Percentiles rank a stretch among this genome's conserved stretches.
These are phyloP conservation scores for Trichopoda pennipes DNA, from an alignment of 2,888 invertebrate genomes.

Conservation along the genomic window DNA sequence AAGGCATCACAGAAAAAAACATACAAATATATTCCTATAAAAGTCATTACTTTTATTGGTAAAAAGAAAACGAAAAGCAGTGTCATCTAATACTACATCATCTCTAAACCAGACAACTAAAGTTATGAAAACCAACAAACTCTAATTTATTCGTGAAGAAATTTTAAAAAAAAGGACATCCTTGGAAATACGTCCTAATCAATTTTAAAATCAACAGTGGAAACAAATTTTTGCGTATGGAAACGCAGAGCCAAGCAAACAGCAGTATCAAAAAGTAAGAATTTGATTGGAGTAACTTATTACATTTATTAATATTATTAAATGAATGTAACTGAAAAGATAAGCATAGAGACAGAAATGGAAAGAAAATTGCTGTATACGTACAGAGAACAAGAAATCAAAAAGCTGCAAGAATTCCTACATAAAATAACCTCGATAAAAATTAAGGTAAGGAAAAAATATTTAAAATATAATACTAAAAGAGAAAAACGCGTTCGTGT, in stretches of 20 bases:
- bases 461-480: slow-evolving; percentile 2
- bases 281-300: slow-evolving; percentile 12
- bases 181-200: no score
- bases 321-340: slow-evolving; percentile 7
- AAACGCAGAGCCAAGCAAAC: slow-evolving; percentile 1
- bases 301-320: slow-evolving; percentile 9
- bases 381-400: slow-evolving; percentile 12
- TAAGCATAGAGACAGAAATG: slow-evolving; percentile 17
- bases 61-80: no score
- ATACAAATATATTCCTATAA: no score
- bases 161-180: no score
- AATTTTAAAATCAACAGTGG: not conserved
- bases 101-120: no score
- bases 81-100: no score
- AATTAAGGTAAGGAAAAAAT: not conserved
- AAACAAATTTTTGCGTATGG: not conserved
- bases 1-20: no score
- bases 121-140: not conserved
- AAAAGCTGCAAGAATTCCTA: slow-evolving; percentile 13
- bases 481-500: slow-evolving; percentile 14
- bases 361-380: slow-evolving; percentile 24
- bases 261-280: slow-evolving; percentile 16
- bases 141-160: slow-evolving; percentile 3
- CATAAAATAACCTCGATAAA: slow-evolving; percentile 23
- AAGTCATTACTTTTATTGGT: not conserved